phyloP scores from a whole-genome alignment of 1,140 invertebrate genomes.

The Drosophila teissieri region DNA sequence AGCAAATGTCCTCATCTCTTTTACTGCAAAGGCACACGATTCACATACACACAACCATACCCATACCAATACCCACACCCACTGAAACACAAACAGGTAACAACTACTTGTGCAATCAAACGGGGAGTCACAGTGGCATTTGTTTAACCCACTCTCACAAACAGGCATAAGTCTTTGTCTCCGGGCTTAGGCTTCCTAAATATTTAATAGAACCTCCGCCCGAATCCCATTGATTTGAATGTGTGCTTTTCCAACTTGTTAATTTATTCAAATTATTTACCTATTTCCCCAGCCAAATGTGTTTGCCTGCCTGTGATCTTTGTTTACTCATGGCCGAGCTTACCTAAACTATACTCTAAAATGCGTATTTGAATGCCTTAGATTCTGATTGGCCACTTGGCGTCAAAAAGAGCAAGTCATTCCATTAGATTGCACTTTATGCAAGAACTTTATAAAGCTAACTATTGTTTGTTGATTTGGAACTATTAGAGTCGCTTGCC shows the following conservation, averaged over 20 bases:
- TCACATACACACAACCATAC: constrained; percentile 11
- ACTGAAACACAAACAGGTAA: constrained; percentile 53
- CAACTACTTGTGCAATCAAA: constrained; percentile 55
- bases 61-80: constrained; percentile 26
- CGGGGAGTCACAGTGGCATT: constrained; percentile 35
- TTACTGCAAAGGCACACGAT: constrained; percentile 35
- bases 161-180: constrained; percentile 47
- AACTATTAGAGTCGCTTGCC: constrained; percentile 5
- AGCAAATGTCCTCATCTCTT: constrained; percentile 65
- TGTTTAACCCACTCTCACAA: constrained; percentile 31
- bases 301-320: constrained; percentile 57
- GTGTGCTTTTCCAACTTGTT: constrained; percentile 27
- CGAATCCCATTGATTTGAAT: constrained; percentile 22
- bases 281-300: constrained; percentile 58
- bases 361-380: constrained; percentile 14
- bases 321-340: constrained; percentile 55
- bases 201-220: constrained; percentile 58
- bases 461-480: constrained; percentile 44
- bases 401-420: constrained; percentile 46
- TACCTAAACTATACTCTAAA: constrained; percentile 39
- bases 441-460: constrained; percentile 55
- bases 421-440: constrained; percentile 7
- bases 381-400: constrained; percentile 25
- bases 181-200: constrained; percentile 46
- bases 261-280: constrained; percentile 76